Conservation (phyloP, 2,797 vertebrate genomes). For the Ataeniobius toweri region DNA sequence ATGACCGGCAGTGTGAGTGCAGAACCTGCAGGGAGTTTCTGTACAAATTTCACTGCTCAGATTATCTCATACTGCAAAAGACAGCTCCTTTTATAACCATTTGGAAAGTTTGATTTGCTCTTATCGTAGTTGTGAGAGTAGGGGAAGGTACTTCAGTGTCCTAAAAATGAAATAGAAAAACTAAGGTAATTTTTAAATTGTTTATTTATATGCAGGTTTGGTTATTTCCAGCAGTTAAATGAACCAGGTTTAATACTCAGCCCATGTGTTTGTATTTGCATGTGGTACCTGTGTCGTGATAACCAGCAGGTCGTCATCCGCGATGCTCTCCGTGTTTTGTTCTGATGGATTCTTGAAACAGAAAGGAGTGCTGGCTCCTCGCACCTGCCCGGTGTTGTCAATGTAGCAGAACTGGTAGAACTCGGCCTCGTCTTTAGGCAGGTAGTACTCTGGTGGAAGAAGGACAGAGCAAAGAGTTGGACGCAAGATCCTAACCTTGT, state of each 20-base stretch:
- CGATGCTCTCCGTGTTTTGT: conserved; percentile 60
- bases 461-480: not conserved
- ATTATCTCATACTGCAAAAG: not conserved
- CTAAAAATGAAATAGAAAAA: not conserved
- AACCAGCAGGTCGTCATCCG: conserved; percentile 85
- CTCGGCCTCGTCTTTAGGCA: conserved; percentile 88
- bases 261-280: not conserved
- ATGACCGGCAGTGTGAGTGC: not conserved
- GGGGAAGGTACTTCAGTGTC: not conserved
- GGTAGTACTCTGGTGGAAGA: conserved; percentile 84
- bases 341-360: conserved; percentile 79
- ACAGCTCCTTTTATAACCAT: not conserved
- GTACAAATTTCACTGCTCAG: not conserved
- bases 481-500: accelerated
- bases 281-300: conserved; percentile 88
- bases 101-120: not conserved
- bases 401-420: conserved; percentile 97
- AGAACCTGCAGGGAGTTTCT: not conserved
- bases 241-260: not conserved
- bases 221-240: not conserved
- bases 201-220: too few relatives aligned
- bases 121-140: not conserved
- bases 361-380: conserved; percentile 90
- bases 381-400: conserved; percentile 81
- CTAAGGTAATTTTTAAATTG: not conserved